A percentile compares a stretch with the other conserved stretches of the same genome.
phyloP scores from a whole-genome alignment of 2,888 invertebrate genomes.

The Brenthis hecate region DNA sequence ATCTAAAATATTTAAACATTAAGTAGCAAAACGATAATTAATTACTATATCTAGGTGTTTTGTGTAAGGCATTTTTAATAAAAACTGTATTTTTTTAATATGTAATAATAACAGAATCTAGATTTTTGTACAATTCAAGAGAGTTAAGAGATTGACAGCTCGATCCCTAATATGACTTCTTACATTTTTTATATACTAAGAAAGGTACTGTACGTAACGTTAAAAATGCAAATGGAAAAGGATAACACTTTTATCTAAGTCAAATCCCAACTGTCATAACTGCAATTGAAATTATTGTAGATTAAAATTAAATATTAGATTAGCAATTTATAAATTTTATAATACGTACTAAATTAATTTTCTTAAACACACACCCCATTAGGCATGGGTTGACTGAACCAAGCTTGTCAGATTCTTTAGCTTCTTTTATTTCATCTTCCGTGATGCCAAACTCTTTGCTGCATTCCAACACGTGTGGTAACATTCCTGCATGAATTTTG shows the following conservation, averaged over 20 bases:
- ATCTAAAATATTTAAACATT: constrained; percentile 48
- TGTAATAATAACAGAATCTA: no score
- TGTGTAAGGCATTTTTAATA: background rate
- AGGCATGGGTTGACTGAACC: constrained; percentile 31
- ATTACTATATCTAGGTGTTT: no score
- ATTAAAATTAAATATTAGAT: no score
- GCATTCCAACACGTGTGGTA: constrained; percentile 34
- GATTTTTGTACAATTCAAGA: no score
- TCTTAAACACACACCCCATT: constrained; percentile 43
- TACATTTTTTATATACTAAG: no score
- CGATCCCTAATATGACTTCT: no score
- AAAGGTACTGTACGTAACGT: no score
- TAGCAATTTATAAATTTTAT: background rate
- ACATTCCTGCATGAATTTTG: constrained; percentile 28
- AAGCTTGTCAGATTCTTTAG: constrained; percentile 26
- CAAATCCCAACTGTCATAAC: no score
- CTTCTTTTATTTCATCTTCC: constrained; percentile 29
- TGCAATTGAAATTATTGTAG: no score
- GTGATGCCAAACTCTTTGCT: constrained; percentile 31
- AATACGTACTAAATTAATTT: constrained; percentile 50
- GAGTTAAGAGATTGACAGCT: no score
- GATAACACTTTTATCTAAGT: no score
- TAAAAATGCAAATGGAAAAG: no score
- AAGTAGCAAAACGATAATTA: background rate
- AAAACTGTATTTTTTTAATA: background rate